Evolutionary conservation across 2,888 invertebrate species (phyloP).

Genomic region (Coenonympha glycerion): DNA sequence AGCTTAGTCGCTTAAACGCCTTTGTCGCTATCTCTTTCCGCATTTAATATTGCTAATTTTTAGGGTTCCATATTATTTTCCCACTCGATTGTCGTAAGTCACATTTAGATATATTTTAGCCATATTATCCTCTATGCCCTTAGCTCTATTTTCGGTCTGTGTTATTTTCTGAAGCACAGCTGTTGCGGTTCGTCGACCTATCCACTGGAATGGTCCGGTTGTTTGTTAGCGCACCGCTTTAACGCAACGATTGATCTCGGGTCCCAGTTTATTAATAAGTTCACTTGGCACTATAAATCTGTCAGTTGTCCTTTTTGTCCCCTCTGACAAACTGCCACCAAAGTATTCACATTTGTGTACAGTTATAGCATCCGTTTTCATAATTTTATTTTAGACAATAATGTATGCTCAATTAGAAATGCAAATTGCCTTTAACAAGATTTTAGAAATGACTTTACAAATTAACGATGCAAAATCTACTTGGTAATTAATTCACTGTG

Average conservation of each 20-base stretch:
- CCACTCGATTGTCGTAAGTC: too few species aligned
- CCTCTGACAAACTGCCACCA: background rate
- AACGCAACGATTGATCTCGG: conserved; percentile 33
- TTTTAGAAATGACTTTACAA: conserved; percentile 15
- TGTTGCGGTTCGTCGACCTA: conserved; percentile 41
- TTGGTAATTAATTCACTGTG: conserved; percentile 29
- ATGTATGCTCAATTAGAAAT: conserved; percentile 17
- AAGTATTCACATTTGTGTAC: conserved; percentile 1
- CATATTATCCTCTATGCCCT: too few species aligned
- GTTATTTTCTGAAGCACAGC: conserved; percentile 45
- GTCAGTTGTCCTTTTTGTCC: conserved; percentile 13
- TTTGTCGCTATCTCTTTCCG: too few species aligned
- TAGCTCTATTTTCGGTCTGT: conserved; percentile 43
- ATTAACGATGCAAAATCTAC: conserved; percentile 20
- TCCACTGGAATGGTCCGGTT: conserved; percentile 32
- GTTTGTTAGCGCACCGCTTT: conserved; percentile 30
- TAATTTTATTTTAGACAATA: conserved; percentile 10
- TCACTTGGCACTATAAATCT: conserved; percentile 16
- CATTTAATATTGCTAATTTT: too few species aligned
- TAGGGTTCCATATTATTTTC: too few species aligned
- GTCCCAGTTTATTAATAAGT: conserved; percentile 24
- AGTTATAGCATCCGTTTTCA: conserved; percentile 10
- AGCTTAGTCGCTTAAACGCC: too few species aligned
- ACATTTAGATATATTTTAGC: too few species aligned
- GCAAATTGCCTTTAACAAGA: conserved; percentile 7